phyloP scores from a whole-genome alignment of 2,888 invertebrate genomes.

The Achlya flavicornis region DNA sequence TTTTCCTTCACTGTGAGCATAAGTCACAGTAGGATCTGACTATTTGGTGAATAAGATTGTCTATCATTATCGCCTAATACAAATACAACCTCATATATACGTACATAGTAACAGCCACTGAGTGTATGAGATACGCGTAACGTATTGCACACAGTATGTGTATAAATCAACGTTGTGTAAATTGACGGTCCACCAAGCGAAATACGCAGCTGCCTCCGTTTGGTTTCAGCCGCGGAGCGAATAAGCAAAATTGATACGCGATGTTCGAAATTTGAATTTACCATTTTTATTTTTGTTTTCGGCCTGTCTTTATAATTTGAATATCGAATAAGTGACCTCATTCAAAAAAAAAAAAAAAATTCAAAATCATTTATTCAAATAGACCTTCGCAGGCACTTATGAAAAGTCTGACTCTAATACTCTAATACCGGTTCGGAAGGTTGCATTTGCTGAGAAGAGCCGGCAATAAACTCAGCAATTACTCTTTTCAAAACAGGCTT shows the following conservation, averaged over 20 bases:
- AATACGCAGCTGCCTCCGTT: slow-evolving; percentile 55
- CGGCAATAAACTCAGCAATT: too few species aligned
- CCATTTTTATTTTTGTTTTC: not conserved
- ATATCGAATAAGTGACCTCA: too few species aligned
- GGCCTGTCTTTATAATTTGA: not conserved
- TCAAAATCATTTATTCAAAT: too few species aligned
- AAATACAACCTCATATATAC: not conserved
- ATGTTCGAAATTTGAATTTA: not conserved
- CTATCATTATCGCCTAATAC: not conserved
- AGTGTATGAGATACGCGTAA: slow-evolving; percentile 40
- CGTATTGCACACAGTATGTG: slow-evolving; percentile 45
- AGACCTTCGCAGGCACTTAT: too few species aligned
- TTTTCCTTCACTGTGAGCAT: too few species aligned
- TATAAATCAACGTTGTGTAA: slow-evolving; percentile 54
- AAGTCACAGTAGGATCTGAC: too few species aligned
- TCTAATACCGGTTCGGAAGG: too few species aligned
- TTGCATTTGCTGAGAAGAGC: too few species aligned
- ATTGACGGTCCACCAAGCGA: slow-evolving; percentile 57
- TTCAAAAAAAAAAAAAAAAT: too few species aligned
- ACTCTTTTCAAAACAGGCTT: too few species aligned
- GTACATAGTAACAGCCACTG: not conserved
- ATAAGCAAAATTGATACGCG: slow-evolving; percentile 14
- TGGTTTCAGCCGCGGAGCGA: slow-evolving; percentile 29
- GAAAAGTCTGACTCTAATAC: too few species aligned
- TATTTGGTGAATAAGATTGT: too few species aligned